Conservation (phyloP, 2,113 vertebrate species). For the Rhynchomys soricoides region DNA sequence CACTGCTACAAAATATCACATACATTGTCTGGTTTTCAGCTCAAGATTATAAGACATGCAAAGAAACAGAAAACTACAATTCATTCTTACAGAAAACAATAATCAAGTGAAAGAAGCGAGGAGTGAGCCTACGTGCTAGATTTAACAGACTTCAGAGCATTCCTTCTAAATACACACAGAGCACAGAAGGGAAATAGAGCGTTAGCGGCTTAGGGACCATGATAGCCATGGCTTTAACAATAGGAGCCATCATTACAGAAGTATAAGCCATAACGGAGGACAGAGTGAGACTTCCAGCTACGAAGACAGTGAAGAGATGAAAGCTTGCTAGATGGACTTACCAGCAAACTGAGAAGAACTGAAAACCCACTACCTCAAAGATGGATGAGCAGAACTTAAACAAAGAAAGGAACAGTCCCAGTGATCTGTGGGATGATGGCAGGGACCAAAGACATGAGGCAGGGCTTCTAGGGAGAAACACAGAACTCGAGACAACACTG, state of each 20-base stretch:
- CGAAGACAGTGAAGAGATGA: not conserved
- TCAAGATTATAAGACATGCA: not conserved
- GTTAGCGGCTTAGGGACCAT: not conserved
- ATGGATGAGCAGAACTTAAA: not conserved
- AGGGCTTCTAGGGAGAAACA: not conserved
- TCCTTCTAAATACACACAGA: not conserved
- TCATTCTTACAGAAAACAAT: not conserved
- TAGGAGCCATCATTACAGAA: not conserved
- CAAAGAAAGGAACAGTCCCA: not conserved
- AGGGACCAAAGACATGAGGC: not conserved
- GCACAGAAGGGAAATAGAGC: constrained; percentile 1
- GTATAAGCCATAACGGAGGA: not conserved
- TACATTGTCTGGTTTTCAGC: not conserved
- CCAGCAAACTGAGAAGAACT: not conserved
- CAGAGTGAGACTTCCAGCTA: not conserved
- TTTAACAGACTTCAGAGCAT: constrained; percentile 23
- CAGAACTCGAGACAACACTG: not conserved
- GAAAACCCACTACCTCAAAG: not conserved
- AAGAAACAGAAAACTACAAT: constrained; percentile 5
- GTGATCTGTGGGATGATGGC: not conserved
- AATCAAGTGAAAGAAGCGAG: not conserved
- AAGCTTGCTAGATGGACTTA: not conserved
- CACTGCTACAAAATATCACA: not conserved
- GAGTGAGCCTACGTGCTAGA: not conserved
- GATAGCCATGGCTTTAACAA: not conserved